A percentile compares a stretch with the other conserved stretches of the same genome.
These are phyloP conservation scores for Ovis canadensis DNA, from an alignment of 2,113 vertebrate species.

Conservation along the genomic window DNA sequence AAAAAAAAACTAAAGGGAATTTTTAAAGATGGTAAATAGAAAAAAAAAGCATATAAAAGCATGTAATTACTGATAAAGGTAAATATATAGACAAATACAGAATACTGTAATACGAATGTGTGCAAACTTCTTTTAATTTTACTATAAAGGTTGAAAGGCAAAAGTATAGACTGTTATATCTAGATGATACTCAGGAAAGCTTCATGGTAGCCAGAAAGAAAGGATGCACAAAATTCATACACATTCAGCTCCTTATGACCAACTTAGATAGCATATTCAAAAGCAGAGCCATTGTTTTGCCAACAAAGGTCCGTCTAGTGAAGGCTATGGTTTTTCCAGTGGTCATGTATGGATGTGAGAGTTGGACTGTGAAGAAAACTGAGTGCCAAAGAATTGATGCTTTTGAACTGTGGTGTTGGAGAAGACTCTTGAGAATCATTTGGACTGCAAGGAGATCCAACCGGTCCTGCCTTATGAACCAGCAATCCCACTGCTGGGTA, in stretches of 20 bases:
- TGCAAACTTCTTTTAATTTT: background rate
- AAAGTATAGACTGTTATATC: background rate
- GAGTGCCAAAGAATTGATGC: too few species aligned
- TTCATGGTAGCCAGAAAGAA: background rate
- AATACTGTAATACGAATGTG: background rate
- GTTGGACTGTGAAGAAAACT: too few species aligned
- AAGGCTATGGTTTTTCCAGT: too few species aligned
- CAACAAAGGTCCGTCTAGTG: too few species aligned
- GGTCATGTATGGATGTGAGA: too few species aligned
- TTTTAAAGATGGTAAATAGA: background rate
- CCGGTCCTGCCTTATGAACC: too few species aligned
- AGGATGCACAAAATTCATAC: background rate
- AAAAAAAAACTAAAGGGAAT: background rate
- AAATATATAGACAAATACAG: background rate
- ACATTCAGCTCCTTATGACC: background rate
- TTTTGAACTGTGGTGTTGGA: too few species aligned
- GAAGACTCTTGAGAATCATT: too few species aligned
- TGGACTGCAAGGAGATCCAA: too few species aligned
- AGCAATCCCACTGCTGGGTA: too few species aligned
- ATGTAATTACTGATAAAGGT: background rate
- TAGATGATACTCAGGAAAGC: background rate
- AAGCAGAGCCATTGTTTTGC: too few species aligned
- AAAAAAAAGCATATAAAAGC: background rate
- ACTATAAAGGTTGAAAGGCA: background rate
- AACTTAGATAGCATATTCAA: too few species aligned